Conservation (phyloP, 2,797 vertebrate genomes). For the Epinephelus malabaricus region DNA sequence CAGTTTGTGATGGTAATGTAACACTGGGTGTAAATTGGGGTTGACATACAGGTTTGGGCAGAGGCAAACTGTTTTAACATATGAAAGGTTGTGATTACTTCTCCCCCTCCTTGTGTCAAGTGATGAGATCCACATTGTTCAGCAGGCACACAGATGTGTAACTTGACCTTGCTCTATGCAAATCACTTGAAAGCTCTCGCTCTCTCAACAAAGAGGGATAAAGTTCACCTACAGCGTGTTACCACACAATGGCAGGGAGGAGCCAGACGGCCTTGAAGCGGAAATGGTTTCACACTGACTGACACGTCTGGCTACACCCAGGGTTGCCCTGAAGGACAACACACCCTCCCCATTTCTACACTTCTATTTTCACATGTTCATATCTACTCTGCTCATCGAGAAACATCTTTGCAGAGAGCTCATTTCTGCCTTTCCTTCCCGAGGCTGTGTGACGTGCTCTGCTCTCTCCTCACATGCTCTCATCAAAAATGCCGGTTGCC, state of each 20-base stretch:
- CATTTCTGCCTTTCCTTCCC: slow-evolving; percentile 50
- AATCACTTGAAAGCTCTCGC: slow-evolving; percentile 70
- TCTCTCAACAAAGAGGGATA: slow-evolving; percentile 70
- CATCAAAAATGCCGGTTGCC: slow-evolving; percentile 61
- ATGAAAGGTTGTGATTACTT: slow-evolving; percentile 55
- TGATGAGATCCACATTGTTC: slow-evolving; percentile 66
- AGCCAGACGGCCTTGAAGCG: slow-evolving; percentile 79
- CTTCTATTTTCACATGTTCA: slow-evolving; percentile 46
- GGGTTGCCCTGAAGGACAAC: slow-evolving; percentile 72
- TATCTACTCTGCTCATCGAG: slow-evolving; percentile 55
- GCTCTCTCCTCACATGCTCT: slow-evolving; percentile 45
- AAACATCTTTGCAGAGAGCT: slow-evolving; percentile 45
- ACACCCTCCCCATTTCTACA: slow-evolving; percentile 13
- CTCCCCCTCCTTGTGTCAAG: slow-evolving; percentile 22
- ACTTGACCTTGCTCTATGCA: slow-evolving; percentile 76
- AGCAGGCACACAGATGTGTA: slow-evolving; percentile 71
- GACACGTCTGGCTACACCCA: slow-evolving; percentile 75
- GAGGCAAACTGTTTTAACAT: slow-evolving; percentile 45
- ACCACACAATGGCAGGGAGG: slow-evolving; percentile 79
- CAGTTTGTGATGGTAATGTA: slow-evolving; percentile 49
- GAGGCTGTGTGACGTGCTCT: slow-evolving; percentile 32
- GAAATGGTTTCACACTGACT: slow-evolving; percentile 79
- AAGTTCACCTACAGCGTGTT: slow-evolving; percentile 75
- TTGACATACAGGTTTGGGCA: slow-evolving; percentile 62
- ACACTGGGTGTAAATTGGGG: slow-evolving; percentile 20